Percentiles rank a stretch among this genome's conserved stretches.
Conservation (phyloP, 2,888 invertebrate species). For the Strigamia maritima region DNA sequence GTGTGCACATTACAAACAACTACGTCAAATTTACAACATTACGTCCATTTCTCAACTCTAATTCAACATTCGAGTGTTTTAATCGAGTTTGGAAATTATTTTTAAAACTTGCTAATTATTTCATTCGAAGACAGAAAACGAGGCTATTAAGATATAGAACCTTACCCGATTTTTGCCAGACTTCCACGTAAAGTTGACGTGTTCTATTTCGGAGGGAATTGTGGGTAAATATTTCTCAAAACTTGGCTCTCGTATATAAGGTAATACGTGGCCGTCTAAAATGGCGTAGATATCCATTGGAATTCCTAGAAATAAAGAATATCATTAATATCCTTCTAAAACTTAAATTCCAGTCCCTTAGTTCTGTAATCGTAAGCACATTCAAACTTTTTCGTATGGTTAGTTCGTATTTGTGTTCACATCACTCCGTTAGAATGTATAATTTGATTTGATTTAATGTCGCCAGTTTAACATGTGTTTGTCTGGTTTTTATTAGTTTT, state of each 20-base stretch:
- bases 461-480: too few relatives aligned
- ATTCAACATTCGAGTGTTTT: background rate
- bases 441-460: too few relatives aligned
- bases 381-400: too few relatives aligned
- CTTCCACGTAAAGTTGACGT: constrained; percentile 53
- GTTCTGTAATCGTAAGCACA: too few relatives aligned
- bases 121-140: too few relatives aligned
- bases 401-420: too few relatives aligned
- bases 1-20: background rate
- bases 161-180: constrained; percentile 51
- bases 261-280: constrained; percentile 76
- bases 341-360: too few relatives aligned
- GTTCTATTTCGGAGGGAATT: constrained; percentile 79
- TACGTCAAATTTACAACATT: background rate
- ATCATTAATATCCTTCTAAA: too few relatives aligned
- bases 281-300: constrained; percentile 88
- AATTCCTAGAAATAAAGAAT: constrained; percentile 53
- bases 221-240: constrained; percentile 84
- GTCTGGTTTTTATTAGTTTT: too few relatives aligned
- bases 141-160: background rate
- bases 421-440: too few relatives aligned
- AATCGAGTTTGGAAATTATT: background rate
- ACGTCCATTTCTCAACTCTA: background rate
- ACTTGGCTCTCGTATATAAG: constrained; percentile 82
- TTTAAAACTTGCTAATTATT: too few relatives aligned